These are phyloP conservation scores for Rhodeus uyekii DNA, from an alignment of 2,797 vertebrate species.

Conservation along the genomic window DNA sequence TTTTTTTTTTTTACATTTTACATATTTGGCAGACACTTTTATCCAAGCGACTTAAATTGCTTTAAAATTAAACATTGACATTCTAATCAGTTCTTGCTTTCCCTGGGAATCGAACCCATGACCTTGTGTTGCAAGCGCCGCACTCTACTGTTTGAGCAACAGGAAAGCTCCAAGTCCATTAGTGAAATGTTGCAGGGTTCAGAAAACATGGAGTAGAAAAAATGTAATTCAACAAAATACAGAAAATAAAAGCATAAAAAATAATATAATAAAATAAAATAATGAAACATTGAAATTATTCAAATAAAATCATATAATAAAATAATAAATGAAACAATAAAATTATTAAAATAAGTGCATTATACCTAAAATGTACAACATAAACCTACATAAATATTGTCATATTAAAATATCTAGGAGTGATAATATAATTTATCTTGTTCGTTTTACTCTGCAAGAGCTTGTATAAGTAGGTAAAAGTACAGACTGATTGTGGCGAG, in stretches of 20 bases:
- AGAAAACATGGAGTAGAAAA: not conserved
- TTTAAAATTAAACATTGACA: no score
- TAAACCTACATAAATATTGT: not conserved
- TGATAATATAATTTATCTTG: constrained; percentile 7
- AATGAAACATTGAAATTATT: not conserved
- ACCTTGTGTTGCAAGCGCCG: no score
- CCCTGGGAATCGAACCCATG: no score
- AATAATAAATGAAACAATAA: not conserved
- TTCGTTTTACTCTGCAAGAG: not conserved
- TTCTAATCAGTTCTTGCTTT: no score
- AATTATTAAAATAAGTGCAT: not conserved
- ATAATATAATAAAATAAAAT: not conserved
- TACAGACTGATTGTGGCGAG: not conserved
- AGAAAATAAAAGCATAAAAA: not conserved
- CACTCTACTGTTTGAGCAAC: no score
- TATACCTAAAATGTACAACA: not conserved
- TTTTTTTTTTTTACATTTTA: no score
- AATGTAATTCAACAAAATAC: not conserved
- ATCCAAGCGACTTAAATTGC: no score
- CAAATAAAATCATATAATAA: not conserved
- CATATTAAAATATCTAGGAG: not conserved
- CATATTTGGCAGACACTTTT: not conserved
- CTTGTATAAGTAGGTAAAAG: not conserved
- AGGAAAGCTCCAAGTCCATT: no score
- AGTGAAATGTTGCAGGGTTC: constrained; percentile 9